These are phyloP conservation scores for Lagodon rhomboides DNA, from an alignment of 2,797 vertebrate species.

Conservation along the genomic window DNA sequence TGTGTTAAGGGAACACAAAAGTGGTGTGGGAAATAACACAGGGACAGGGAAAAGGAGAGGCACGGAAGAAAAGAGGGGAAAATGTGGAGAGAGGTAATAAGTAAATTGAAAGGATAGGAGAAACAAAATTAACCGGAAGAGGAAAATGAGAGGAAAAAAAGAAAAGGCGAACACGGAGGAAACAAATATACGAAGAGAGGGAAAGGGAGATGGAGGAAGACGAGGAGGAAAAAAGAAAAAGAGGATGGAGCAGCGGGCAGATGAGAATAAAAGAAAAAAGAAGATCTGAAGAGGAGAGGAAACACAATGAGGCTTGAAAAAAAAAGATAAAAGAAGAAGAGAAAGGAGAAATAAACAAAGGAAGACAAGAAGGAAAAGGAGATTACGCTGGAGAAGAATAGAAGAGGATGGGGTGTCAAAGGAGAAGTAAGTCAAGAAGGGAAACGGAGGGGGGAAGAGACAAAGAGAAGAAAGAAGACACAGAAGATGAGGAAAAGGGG, in stretches of 20 bases:
- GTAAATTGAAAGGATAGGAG: neutral
- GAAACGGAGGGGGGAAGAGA: too few species aligned
- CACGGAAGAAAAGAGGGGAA: neutral
- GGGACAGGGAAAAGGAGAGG: too few species aligned
- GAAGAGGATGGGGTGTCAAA: constrained; percentile 2
- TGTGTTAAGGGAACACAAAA: neutral
- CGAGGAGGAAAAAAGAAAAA: too few species aligned
- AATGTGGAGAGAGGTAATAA: too few species aligned
- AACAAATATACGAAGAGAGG: neutral
- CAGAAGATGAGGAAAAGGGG: neutral
- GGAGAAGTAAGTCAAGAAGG: neutral
- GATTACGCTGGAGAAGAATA: neutral
- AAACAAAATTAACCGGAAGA: neutral
- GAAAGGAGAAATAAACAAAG: neutral
- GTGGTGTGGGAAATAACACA: neutral
- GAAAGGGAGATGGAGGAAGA: neutral
- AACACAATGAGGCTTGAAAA: neutral
- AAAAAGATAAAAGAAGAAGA: neutral
- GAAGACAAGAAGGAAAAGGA: neutral
- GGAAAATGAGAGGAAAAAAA: neutral
- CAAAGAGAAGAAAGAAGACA: too few species aligned
- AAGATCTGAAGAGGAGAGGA: neutral
- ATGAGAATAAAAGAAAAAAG: neutral
- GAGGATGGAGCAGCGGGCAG: neutral
- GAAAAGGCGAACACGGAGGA: neutral